Evolutionary conservation across 2,113 vertebrate species (phyloP).

Genomic region (Callipepla californica): DNA sequence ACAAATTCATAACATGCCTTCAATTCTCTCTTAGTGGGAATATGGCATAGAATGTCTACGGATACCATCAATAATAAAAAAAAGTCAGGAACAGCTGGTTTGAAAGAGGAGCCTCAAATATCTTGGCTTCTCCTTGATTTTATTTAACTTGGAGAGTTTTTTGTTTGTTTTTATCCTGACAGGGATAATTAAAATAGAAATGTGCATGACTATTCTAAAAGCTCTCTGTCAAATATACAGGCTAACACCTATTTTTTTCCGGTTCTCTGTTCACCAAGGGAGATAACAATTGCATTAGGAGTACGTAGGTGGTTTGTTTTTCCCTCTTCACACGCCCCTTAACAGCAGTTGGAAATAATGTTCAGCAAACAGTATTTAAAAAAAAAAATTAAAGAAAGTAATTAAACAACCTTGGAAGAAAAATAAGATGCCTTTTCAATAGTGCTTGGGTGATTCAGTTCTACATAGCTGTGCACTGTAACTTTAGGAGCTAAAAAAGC

Average conservation of each 20-base stretch:
- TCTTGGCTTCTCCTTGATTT: neutral
- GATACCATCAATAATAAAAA: neutral
- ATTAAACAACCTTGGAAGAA: slow-evolving; percentile 20
- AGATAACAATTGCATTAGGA: slow-evolving; percentile 3
- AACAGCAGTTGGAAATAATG: slow-evolving; percentile 50
- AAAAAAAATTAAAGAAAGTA: slow-evolving; percentile 29
- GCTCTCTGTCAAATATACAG: slow-evolving; percentile 7
- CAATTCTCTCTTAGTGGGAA: neutral
- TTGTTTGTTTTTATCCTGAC: neutral
- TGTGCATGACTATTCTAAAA: neutral
- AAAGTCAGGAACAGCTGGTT: neutral
- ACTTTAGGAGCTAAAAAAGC: neutral
- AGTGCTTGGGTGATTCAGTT: neutral
- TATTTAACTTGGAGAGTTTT: neutral
- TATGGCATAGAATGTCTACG: fast-evolving
- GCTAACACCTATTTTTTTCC: slow-evolving; percentile 17
- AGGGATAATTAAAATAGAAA: slow-evolving; percentile 11
- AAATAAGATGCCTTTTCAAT: neutral
- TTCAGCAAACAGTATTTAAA: slow-evolving; percentile 16
- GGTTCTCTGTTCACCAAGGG: slow-evolving; percentile 38
- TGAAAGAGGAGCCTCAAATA: neutral
- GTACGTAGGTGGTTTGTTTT: slow-evolving; percentile 41
- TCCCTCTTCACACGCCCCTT: neutral
- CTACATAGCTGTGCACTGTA: neutral
- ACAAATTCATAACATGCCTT: neutral